A percentile compares a stretch with the other conserved stretches of the same genome.
phyloP scores from a whole-genome alignment of 2,888 invertebrate species.

The Halictus quadricinctus region DNA sequence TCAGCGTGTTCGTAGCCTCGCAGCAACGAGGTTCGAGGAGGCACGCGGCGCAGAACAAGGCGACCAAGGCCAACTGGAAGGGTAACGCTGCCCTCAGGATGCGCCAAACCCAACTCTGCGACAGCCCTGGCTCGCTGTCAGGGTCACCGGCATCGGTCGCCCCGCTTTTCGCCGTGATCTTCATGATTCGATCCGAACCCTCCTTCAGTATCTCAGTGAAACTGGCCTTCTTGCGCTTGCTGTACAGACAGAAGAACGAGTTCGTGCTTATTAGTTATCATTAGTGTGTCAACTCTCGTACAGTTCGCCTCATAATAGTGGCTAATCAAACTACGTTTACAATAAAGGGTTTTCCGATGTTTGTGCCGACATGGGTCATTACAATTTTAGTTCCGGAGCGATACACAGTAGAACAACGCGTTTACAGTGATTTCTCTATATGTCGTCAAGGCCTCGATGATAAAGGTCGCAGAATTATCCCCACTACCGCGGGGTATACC shows the following conservation, averaged over 20 bases:
- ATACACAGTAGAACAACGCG: too few relatives aligned
- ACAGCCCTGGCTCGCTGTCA: conserved; percentile 83
- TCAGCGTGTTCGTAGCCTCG: conserved; percentile 90
- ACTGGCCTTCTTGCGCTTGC: conserved; percentile 62
- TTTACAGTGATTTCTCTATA: too few relatives aligned
- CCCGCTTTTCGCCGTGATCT: conserved; percentile 72
- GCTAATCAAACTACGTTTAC: not conserved
- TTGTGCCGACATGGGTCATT: too few relatives aligned
- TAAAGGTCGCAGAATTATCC: too few relatives aligned
- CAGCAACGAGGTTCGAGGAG: conserved; percentile 90
- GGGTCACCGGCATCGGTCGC: conserved; percentile 84
- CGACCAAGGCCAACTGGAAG: conserved; percentile 89
- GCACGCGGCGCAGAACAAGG: conserved; percentile 89
- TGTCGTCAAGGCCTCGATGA: too few relatives aligned
- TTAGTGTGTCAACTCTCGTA: not conserved
- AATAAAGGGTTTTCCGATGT: not conserved
- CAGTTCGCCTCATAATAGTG: not conserved
- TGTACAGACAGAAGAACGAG: conserved; percentile 33
- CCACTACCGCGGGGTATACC: too few relatives aligned
- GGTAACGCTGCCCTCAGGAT: conserved; percentile 89
- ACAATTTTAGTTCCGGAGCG: too few relatives aligned
- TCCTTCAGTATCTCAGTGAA: conserved; percentile 78
- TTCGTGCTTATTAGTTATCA: not conserved
- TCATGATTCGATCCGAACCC: conserved; percentile 3
- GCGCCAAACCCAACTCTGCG: conserved; percentile 88